A percentile compares a stretch with the other conserved stretches of the same genome.
phyloP scores from a whole-genome alignment of 2,888 invertebrate genomes.

The Conus canariensis region DNA sequence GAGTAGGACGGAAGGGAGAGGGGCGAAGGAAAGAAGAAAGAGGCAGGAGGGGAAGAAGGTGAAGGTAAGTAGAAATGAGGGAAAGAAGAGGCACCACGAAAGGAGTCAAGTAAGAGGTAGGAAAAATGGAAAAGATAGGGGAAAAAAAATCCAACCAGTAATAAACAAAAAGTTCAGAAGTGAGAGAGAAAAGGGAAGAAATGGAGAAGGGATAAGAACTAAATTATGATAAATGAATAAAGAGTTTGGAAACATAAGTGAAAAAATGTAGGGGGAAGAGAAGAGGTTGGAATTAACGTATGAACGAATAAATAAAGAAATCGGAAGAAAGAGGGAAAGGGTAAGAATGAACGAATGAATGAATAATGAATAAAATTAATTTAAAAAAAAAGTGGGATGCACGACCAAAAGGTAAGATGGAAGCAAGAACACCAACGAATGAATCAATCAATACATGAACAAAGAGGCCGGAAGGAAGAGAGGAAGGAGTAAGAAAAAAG shows the following conservation, averaged over 20 bases:
- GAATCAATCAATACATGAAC: no score
- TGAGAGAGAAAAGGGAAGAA: neutral
- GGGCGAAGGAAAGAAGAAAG: neutral
- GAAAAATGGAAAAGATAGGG: no score
- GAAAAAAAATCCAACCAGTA: neutral
- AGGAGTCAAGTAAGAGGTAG: no score
- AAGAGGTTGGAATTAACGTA: no score
- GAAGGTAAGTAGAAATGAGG: no score
- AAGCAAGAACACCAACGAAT: no score
- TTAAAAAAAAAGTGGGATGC: no score
- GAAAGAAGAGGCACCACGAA: no score
- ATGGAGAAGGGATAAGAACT: neutral
- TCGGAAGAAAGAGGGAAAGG: neutral
- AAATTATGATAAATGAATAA: neutral
- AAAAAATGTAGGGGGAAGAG: neutral
- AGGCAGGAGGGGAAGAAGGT: no score
- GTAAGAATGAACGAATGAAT: neutral
- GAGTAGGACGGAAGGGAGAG: neutral
- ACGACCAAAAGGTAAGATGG: no score
- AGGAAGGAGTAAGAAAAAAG: no score
- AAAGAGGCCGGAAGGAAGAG: no score
- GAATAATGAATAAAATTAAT: neutral
- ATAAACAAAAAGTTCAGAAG: neutral
- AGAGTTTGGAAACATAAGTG: neutral
- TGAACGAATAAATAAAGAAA: neutral